Conservation (phyloP, 2,797 vertebrate genomes). For the Lepilemur ruficaudatus region DNA sequence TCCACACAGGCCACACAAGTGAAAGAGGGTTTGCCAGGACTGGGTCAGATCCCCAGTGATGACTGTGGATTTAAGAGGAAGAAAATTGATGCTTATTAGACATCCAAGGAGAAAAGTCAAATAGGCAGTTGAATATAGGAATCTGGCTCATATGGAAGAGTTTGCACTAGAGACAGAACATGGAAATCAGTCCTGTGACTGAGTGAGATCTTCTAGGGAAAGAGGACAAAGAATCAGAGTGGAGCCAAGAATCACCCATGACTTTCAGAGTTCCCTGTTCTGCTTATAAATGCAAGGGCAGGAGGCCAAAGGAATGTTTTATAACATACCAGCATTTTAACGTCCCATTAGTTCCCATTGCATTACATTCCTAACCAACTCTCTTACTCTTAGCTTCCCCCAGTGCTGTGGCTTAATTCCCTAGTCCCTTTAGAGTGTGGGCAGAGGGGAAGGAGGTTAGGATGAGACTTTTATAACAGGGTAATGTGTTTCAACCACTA, state of each 20-base stretch:
- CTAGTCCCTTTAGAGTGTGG: background rate
- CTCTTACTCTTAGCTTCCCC: background rate
- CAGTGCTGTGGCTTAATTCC: background rate
- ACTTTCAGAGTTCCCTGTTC: background rate
- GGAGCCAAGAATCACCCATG: background rate
- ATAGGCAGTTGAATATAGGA: background rate
- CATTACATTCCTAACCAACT: background rate
- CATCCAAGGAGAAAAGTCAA: background rate
- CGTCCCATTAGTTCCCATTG: background rate
- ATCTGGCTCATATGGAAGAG: background rate
- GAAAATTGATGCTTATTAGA: background rate
- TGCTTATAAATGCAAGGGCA: background rate
- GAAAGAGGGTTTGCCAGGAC: background rate
- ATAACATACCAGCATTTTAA: background rate
- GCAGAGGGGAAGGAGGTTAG: background rate
- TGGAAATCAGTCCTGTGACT: background rate
- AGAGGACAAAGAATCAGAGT: background rate
- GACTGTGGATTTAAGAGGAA: background rate
- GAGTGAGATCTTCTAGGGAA: background rate
- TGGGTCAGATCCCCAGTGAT: background rate
- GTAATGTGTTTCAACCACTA: background rate
- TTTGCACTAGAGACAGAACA: background rate
- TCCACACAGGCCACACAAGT: background rate
- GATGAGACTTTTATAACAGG: background rate
- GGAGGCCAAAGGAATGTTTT: background rate